phyloP scores from a whole-genome alignment of 2,113 vertebrate genomes.

The Ictalurus punctatus region DNA sequence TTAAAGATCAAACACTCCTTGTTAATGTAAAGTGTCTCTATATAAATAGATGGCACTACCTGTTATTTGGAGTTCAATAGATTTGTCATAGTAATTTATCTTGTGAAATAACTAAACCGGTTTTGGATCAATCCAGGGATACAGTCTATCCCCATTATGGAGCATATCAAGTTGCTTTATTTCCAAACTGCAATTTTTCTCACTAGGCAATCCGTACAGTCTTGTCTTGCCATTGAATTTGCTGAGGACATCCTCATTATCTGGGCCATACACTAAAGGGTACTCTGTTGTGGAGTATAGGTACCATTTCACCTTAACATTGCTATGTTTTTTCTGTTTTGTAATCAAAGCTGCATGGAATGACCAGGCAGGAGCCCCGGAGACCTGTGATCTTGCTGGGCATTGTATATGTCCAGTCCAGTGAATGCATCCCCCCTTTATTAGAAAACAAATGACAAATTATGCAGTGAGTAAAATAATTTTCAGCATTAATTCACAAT shows the following conservation, averaged over 20 bases:
- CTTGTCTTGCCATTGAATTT: constrained; percentile 1
- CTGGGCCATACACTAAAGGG: background rate
- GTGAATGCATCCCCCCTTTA: constrained; percentile 13
- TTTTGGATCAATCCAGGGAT: constrained; percentile 36
- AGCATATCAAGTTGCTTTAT: background rate
- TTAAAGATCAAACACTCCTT: background rate
- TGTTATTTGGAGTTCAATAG: constrained; percentile 20
- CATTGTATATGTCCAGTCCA: constrained; percentile 41
- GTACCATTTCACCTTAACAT: constrained; percentile 28
- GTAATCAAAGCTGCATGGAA: constrained; percentile 57
- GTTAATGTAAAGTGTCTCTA: background rate
- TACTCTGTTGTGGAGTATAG: background rate
- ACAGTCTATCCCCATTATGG: constrained; percentile 15
- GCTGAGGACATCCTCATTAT: background rate
- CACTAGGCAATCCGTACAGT: constrained; percentile 1
- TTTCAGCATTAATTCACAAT: background rate
- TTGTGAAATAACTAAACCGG: constrained; percentile 14
- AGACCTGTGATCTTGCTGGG: constrained; percentile 36
- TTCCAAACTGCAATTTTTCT: constrained; percentile 37
- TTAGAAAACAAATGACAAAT: background rate
- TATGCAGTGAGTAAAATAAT: background rate
- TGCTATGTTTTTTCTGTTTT: constrained; percentile 19
- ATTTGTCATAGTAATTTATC: constrained; percentile 24
- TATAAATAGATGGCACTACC: background rate
- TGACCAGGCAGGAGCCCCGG: constrained; percentile 29